Conservation (phyloP, 2,113 vertebrate species). For the Chelonoidis abingdonii region DNA sequence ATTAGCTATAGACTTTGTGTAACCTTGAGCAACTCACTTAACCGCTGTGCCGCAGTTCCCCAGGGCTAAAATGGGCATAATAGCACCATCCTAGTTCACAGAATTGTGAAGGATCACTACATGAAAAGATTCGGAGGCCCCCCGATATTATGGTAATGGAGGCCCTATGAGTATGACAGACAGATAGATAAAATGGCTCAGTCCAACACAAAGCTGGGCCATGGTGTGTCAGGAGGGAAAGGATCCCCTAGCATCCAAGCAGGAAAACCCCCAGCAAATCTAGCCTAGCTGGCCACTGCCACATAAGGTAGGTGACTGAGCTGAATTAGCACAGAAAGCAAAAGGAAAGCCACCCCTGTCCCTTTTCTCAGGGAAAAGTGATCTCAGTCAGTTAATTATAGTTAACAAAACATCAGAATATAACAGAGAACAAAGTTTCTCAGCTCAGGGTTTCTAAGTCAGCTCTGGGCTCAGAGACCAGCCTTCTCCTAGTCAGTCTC, state of each 20-base stretch:
- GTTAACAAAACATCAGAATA: neutral
- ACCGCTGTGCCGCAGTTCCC: too few relatives aligned
- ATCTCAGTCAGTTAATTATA: neutral
- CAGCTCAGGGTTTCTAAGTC: neutral
- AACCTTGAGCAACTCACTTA: too few relatives aligned
- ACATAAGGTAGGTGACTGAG: neutral
- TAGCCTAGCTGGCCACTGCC: neutral
- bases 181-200: neutral
- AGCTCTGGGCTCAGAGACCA: neutral
- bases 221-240: neutral
- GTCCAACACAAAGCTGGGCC: neutral
- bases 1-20: neutral
- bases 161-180: too few relatives aligned
- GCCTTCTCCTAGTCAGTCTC: neutral
- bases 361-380: neutral
- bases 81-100: too few relatives aligned
- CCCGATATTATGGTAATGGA: too few relatives aligned
- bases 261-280: neutral
- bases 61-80: too few relatives aligned
- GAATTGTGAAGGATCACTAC: too few relatives aligned
- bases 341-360: neutral
- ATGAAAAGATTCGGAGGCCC: too few relatives aligned
- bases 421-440: neutral
- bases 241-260: neutral
- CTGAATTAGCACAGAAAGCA: neutral